A percentile compares a stretch with the other conserved stretches of the same genome.
Conservation (phyloP, 1,140 invertebrate species). For the Heliconius hewitsoni region DNA sequence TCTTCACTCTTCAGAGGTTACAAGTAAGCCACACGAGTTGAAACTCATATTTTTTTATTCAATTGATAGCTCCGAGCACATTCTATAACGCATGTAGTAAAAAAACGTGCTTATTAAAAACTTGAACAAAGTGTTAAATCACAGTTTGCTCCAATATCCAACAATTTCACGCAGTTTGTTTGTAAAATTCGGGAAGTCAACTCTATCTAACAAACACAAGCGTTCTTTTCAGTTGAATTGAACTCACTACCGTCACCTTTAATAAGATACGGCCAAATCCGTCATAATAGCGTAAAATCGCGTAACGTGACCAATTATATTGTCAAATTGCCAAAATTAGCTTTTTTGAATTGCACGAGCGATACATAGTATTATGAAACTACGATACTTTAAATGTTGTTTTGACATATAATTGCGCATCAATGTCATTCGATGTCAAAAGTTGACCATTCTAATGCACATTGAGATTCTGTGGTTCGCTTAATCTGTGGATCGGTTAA, state of each 20-base stretch:
- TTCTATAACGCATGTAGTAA: neutral
- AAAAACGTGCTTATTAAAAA: too few relatives aligned
- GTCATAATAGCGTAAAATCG: neutral
- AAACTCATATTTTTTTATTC: too few relatives aligned
- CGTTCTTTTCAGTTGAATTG: neutral
- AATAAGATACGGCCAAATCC: neutral
- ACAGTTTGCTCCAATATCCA: too few relatives aligned
- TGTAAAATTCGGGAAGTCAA: neutral
- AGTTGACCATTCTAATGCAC: neutral
- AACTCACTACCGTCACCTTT: neutral
- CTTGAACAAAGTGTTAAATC: too few relatives aligned
- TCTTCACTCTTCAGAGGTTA: too few relatives aligned
- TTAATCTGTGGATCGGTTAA: neutral
- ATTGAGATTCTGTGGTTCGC: neutral
- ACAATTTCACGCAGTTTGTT: too few relatives aligned
- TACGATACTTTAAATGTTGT: neutral
- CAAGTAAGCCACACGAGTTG: too few relatives aligned
- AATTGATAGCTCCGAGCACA: neutral
- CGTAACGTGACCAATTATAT: neutral
- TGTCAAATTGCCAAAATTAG: neutral
- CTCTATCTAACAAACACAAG: neutral
- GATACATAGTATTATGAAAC: neutral
- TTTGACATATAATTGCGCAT: conserved; percentile 10
- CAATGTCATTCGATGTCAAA: conserved; percentile 6
- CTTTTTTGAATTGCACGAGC: neutral